Conservation (phyloP, 2,113 vertebrate species). For the Lichenostomus cassidix region DNA sequence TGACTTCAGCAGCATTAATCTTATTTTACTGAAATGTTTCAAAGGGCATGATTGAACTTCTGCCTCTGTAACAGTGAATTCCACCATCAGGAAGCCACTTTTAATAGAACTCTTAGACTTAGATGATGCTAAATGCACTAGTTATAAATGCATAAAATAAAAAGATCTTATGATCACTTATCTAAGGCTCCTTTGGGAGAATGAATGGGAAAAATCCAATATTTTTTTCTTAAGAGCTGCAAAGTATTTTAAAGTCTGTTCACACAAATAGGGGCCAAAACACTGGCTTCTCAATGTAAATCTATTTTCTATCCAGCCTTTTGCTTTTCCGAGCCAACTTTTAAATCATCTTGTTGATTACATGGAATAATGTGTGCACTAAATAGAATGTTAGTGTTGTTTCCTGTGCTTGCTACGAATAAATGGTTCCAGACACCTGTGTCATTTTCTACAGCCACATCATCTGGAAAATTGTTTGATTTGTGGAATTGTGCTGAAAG, state of each 20-base stretch:
- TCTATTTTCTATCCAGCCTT: background rate
- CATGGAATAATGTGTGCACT: background rate
- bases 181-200: background rate
- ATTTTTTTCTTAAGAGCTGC: background rate
- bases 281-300: background rate
- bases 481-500: background rate
- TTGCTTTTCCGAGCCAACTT: background rate
- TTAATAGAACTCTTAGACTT: background rate
- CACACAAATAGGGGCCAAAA: background rate
- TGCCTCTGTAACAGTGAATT: background rate
- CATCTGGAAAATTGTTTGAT: background rate
- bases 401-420: background rate
- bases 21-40: background rate
- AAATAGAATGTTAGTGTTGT: slow-evolving; percentile 34
- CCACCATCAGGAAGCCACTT: background rate
- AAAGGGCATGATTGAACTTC: fast-evolving
- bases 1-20: background rate
- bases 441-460: slow-evolving; percentile 23
- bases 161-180: background rate
- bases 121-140: background rate
- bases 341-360: slow-evolving; percentile 3
- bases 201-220: background rate
- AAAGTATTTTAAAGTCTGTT: background rate
- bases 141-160: background rate
- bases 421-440: slow-evolving; percentile 28